Percentiles rank a stretch among this genome's conserved stretches.
phyloP scores from a whole-genome alignment of 2,888 invertebrate species.

The Marasmarcha lunaedactyla region DNA sequence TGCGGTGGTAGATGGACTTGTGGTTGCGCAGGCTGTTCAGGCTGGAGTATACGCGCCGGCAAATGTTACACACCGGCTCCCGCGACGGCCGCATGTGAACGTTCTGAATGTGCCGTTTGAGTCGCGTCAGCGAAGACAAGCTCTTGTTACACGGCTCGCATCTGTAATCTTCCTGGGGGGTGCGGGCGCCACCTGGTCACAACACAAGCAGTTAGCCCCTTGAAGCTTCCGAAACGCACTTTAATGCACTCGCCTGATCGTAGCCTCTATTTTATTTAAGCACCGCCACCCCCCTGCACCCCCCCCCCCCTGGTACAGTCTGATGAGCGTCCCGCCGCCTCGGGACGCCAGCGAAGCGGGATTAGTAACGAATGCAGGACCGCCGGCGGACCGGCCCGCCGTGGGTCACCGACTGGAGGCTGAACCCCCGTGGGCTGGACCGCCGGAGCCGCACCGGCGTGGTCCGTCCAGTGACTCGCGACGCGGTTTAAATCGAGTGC shows the following conservation, averaged over 20 bases:
- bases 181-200: conserved; percentile 79
- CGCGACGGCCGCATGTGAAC: conserved; percentile 91
- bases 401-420: neutral
- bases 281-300: conserved; percentile 71
- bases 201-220: conserved; percentile 68
- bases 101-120: conserved; percentile 93
- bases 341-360: conserved; percentile 48
- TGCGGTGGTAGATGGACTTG: conserved; percentile 93
- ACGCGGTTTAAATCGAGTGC: conserved; percentile 19
- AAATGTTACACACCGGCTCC: conserved; percentile 92
- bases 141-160: conserved; percentile 94
- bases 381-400: neutral
- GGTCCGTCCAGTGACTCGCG: conserved; percentile 19
- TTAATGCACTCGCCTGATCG: conserved; percentile 67
- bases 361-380: conserved; percentile 38
- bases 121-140: conserved; percentile 86
- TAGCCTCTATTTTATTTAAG: conserved; percentile 53
- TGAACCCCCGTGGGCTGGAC: neutral
- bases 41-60: conserved; percentile 92
- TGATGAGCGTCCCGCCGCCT: conserved; percentile 51
- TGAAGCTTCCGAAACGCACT: conserved; percentile 58
- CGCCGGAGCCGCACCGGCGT: neutral
- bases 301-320: conserved; percentile 56
- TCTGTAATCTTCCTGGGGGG: conserved; percentile 87
- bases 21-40: conserved; percentile 91